A percentile compares a stretch with the other conserved stretches of the same genome.
phyloP scores from a whole-genome alignment of 2,888 invertebrate genomes.

The Drosophila ustulata region DNA sequence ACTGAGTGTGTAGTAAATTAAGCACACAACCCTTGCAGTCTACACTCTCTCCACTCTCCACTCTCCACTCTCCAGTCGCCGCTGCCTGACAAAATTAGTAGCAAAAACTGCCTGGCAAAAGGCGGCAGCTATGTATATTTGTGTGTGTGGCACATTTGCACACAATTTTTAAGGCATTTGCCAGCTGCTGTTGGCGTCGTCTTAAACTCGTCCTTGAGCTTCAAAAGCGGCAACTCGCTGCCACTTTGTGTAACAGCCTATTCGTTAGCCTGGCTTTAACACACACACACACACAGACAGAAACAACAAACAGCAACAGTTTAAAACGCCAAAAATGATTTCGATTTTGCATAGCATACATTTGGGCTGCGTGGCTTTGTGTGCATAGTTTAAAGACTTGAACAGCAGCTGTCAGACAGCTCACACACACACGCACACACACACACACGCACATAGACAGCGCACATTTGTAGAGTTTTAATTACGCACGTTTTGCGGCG shows the following conservation, averaged over 20 bases:
- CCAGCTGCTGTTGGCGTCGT: conserved; percentile 42
- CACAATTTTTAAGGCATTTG: conserved; percentile 34
- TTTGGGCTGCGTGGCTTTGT: conserved; percentile 33
- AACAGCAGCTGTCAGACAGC: conserved; percentile 40
- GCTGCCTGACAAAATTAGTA: conserved; percentile 58
- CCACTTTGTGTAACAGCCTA: conserved; percentile 17
- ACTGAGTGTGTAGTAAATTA: conserved; percentile 56
- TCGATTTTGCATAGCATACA: conserved; percentile 34
- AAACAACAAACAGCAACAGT: conserved; percentile 55
- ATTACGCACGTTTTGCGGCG: conserved; percentile 80
- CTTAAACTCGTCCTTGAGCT: conserved; percentile 74
- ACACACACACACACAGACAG: conserved; percentile 7
- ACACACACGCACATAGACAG: conserved; percentile 26
- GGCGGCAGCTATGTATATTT: conserved; percentile 14
- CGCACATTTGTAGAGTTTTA: conserved; percentile 59
- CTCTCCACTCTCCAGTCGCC: background rate
- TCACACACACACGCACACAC: conserved; percentile 18
- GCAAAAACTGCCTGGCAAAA: conserved; percentile 57
- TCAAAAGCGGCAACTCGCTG: conserved; percentile 51
- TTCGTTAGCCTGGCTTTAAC: conserved; percentile 21
- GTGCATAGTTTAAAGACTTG: conserved; percentile 48
- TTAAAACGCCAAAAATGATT: conserved; percentile 45
- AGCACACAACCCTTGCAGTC: conserved; percentile 41
- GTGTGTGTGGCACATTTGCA: conserved; percentile 33
- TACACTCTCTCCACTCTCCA: background rate